Base-by-base conservation (phyloP, 2,113 vertebrate species). In the Otis tarda region DNA sequence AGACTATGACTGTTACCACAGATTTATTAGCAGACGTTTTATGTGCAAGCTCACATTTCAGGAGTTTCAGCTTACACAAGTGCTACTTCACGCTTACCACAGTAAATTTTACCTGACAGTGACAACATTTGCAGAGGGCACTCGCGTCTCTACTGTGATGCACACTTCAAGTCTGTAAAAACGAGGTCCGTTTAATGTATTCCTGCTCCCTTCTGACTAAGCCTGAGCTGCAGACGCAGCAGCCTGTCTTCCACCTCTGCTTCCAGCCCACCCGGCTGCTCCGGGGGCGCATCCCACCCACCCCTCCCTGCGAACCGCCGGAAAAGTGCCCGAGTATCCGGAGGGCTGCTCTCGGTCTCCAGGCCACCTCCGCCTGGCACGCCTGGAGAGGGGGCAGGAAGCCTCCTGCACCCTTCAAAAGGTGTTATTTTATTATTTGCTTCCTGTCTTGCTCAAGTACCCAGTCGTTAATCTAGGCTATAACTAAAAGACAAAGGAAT, bases 251-350 rank as follows among this genome's bases (percentile, higher is more conserved):
- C 15, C 55, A 8, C 16, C 39, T 9, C 21, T 12, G 55, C 53
- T 39, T 4, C 5, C 41, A 25, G 59, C 22, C 47, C 7, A 41
- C 41, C 41, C 41, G 41, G 41, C 41, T 41, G 41, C 41, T 41
- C 41, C 41, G 12, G 41, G 41, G 41, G 12, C 41, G 1, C n/a
- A 17, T 7, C 64, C 33, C 19, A 27, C 5, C 5, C 49, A 55
- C 27, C 11, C 2, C 10, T 9, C 24, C 63, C 30, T 5, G n/a
- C 14, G 6, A 22, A 41, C 37, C 41, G 6, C 18, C 2, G 28
- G 12, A 41, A 27, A n/a, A 64, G 10, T 1, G 2, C 4, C 33
- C 3, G 2, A 24, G 17, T 8, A 7, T 21, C 31, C 10, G 28
- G 13, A 12, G 6, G 30, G 56, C 31, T 35, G 41, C 31, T 19